Evolutionary conservation across 2,113 vertebrate species (phyloP).

Genomic region (Chamaea fasciata): DNA sequence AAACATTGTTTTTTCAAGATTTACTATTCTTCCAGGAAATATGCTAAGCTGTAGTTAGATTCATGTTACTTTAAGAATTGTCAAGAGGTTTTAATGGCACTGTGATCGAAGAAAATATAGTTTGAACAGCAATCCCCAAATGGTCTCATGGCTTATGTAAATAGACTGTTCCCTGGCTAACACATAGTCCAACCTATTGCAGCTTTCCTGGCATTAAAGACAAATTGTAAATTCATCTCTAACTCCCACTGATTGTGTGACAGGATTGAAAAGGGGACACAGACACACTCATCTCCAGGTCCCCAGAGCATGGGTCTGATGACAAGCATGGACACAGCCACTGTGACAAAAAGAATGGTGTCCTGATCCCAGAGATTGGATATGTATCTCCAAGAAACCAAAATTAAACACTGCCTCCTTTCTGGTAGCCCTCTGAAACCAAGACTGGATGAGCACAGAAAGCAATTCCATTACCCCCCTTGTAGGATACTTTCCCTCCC

Average conservation of each 20-base stretch:
- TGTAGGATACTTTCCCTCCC: not conserved
- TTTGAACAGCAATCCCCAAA: not conserved
- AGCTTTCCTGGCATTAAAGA: not conserved
- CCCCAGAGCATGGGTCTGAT: not conserved
- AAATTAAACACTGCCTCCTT: not conserved
- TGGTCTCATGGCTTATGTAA: not conserved
- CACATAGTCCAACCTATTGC: not conserved
- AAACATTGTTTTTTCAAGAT: slow-evolving; percentile 35
- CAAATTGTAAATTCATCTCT: not conserved
- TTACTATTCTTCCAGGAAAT: slow-evolving; percentile 30
- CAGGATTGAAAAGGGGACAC: not conserved
- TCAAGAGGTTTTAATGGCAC: not conserved
- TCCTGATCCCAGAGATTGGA: not conserved
- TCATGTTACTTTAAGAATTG: not conserved
- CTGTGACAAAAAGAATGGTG: not conserved
- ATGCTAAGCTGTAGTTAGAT: not conserved
- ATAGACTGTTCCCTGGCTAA: not conserved
- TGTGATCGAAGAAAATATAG: not conserved
- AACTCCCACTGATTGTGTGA: not conserved
- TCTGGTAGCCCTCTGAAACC: not conserved
- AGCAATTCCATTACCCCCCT: not conserved
- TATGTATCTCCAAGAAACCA: not conserved
- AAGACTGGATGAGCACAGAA: not conserved
- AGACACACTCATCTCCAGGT: not conserved
- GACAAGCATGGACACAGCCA: not conserved